Base-by-base conservation (phyloP, 1,140 invertebrate genomes). In the Triops cancriformis region DNA sequence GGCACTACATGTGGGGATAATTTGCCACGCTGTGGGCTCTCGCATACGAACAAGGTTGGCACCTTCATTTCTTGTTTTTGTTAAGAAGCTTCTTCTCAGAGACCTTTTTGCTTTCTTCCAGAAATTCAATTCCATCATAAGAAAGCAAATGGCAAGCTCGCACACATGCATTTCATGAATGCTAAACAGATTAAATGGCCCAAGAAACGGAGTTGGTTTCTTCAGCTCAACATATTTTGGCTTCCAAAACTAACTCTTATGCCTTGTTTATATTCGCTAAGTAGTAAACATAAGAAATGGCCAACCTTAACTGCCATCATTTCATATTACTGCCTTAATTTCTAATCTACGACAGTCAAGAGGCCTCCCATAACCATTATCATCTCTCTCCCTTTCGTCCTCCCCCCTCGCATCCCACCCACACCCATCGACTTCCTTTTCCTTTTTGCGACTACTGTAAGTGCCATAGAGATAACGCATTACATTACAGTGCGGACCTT, bases 281-380 rank as follows among this genome's bases (percentile, higher is more conserved):
- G 0, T 64, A 6, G 51, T 64, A 64, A 64, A 64, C 23, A 64
- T 64, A 64, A 64, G 14, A 64, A 64, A 64, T 64, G n/a, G 23
- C 14, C 51, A 64, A 23, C 51, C 9, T 64, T n/a, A n/a, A 23
- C 51, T 23, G 18, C 51, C 51, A 23, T 18, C 0, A 64, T 64
- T 64, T 64, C 10, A 64, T 64, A 64, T 64, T 64, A 64, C 51
- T 64, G 51, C 51, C 51, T 64, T 64, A 64, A 64, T 64, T 64
- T 64, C 51, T 64, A 64, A 64, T 64, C 23, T 64, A 64, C 51
- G 23, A 23, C 51, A 0, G 51, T 9, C 23, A 64, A 64, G 51
- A 64, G 51, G 23, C 51, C 51, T 64, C 14, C 51, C 51, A 64
- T 64, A 64, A 64, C 51, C 23, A 18, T 64, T 64, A 64, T 14